Conservation (phyloP, 1,140 invertebrate species). For the Drosophila lini region DNA sequence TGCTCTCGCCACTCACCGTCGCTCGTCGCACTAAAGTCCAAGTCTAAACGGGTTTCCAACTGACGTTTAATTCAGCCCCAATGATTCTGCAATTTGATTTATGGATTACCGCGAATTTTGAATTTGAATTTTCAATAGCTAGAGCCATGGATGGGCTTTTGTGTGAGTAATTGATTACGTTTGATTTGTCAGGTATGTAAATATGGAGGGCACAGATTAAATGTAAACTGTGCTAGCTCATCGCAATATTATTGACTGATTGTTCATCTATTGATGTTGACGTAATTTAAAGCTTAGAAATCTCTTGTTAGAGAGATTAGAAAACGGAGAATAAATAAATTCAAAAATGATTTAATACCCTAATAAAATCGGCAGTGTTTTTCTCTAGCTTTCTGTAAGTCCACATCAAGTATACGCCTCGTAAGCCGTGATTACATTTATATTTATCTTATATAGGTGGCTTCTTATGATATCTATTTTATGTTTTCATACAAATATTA, state of each 20-base stretch:
- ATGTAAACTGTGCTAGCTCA: conserved; percentile 10
- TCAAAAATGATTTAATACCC: background rate
- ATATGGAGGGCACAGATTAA: conserved; percentile 17
- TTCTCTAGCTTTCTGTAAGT: too few relatives aligned
- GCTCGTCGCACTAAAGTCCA: conserved; percentile 28
- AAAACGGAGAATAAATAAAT: too few relatives aligned
- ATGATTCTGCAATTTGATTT: conserved; percentile 47
- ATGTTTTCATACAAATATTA: background rate
- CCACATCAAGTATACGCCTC: background rate
- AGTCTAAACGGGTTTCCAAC: conserved; percentile 44
- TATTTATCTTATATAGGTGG: background rate
- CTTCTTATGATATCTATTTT: background rate
- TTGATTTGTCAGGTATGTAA: conserved; percentile 28
- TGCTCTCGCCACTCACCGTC: conserved; percentile 5
- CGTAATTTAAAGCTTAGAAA: background rate
- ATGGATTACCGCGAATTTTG: conserved; percentile 29
- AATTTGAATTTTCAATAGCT: conserved; percentile 24
- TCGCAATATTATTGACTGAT: conserved; percentile 9
- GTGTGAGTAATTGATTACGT: conserved; percentile 28
- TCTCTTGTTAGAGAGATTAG: background rate
- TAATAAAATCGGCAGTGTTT: background rate
- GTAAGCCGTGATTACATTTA: background rate
- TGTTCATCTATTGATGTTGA: background rate
- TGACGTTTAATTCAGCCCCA: conserved; percentile 45
- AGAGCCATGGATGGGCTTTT: background rate